Conservation (phyloP, 2,888 invertebrate genomes). For the Callinectes sapidus region DNA sequence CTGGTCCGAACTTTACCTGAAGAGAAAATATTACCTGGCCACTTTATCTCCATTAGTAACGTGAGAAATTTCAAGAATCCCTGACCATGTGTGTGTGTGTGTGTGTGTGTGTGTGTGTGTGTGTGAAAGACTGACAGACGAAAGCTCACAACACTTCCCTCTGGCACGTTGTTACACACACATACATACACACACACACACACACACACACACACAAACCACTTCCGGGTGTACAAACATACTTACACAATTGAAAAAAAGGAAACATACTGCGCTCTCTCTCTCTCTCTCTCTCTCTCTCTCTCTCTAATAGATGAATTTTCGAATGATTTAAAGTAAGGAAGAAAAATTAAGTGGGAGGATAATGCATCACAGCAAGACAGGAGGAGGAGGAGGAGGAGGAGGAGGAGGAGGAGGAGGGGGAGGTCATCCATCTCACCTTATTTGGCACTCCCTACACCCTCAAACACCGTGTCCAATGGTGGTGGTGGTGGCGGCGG, state of each 20-base stretch:
- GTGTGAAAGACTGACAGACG: slow-evolving; percentile 17
- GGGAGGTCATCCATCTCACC: neutral
- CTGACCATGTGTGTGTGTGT: slow-evolving; percentile 4
- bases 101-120: slow-evolving; percentile 45
- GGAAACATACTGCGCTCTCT: slow-evolving; percentile 30
- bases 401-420: slow-evolving; percentile 28
- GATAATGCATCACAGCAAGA: neutral
- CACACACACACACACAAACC: slow-evolving; percentile 38
- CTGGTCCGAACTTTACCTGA: neutral
- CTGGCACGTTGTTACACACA: neutral
- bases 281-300: slow-evolving; percentile 48
- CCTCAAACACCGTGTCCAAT: neutral
- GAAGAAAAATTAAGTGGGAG: slow-evolving; percentile 21
- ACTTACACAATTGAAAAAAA: slow-evolving; percentile 22
- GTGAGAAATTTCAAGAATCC: neutral
- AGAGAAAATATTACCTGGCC: neutral
- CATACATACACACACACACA: neutral
- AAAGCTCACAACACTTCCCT: neutral
- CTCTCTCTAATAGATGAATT: neutral
- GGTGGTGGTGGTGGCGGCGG: neutral
- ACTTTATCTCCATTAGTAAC: slow-evolving; percentile 5
- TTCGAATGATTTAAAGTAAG: neutral
- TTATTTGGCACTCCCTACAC: slow-evolving; percentile 22
- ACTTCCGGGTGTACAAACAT: slow-evolving; percentile 31
- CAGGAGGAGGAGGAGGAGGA: neutral